These are phyloP conservation scores for Aporrectodea caliginosa DNA, from an alignment of 1,140 invertebrate species.

Conservation along the genomic window DNA sequence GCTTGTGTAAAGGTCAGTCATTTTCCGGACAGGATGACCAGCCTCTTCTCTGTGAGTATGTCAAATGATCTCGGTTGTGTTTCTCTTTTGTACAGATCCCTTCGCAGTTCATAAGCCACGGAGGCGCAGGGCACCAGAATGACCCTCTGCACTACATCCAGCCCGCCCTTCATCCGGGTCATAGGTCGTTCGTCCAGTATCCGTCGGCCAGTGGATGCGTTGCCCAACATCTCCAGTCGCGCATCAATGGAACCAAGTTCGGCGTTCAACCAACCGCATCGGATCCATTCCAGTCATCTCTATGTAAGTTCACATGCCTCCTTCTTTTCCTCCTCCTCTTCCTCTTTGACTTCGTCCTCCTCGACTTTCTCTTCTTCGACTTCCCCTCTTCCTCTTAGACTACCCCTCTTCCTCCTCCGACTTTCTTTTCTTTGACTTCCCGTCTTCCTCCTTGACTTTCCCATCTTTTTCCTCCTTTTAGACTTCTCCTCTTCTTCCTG, in stretches of 20 bases:
- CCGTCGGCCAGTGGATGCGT: slow-evolving; percentile 39
- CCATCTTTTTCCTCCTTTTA: no score
- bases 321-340: slow-evolving; percentile 34
- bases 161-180: slow-evolving; percentile 32
- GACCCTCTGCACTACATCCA: slow-evolving; percentile 31
- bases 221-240: slow-evolving; percentile 27
- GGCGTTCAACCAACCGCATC: slow-evolving; percentile 65
- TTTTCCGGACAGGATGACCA: no score
- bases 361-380: no score
- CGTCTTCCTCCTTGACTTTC: no score
- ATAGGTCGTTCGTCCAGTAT: slow-evolving; percentile 45
- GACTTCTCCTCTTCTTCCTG: no score
- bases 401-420: no score
- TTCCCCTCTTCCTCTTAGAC: no score
- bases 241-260: background rate
- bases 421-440: no score
- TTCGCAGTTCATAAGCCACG: slow-evolving; percentile 41
- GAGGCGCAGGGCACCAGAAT: slow-evolving; percentile 12
- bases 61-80: no score
- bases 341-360: no score
- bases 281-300: slow-evolving; percentile 59
- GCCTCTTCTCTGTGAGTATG: no score
- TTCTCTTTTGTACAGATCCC: slow-evolving; percentile 39
- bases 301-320: slow-evolving; percentile 77
- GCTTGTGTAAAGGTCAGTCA: no score